Percentiles rank a stretch among this genome's conserved stretches.
phyloP scores from a whole-genome alignment of 1,140 invertebrate species.

The Atta texana region DNA sequence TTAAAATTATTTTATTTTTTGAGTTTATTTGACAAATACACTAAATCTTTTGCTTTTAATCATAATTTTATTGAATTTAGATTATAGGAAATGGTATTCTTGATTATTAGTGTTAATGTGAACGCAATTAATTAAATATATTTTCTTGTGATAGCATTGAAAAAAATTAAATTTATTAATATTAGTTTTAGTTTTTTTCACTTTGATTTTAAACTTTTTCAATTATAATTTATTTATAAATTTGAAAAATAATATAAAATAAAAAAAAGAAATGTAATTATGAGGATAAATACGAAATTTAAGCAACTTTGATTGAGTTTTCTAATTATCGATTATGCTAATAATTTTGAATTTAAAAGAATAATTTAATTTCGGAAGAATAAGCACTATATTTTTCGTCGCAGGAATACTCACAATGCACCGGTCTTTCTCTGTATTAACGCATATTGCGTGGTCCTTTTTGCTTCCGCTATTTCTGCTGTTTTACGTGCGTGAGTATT shows the following conservation, averaged over 20 bases:
- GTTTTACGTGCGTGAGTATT: conserved; percentile 73
- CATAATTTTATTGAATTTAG: neutral
- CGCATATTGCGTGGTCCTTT: conserved; percentile 10
- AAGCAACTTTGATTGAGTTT: neutral
- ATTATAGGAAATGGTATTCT: neutral
- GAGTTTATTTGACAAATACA: neutral
- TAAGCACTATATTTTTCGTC: neutral
- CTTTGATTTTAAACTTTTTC: neutral
- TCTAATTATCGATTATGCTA: neutral
- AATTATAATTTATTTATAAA: neutral
- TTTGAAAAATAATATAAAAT: neutral
- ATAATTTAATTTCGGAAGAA: conserved; percentile 30
- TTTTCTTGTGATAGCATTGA: neutral
- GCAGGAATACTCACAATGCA: conserved; percentile 2
- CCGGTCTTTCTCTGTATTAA: conserved; percentile 26
- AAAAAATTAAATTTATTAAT: neutral
- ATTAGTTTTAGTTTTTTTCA: neutral
- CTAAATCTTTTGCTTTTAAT: neutral
- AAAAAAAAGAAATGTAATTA: neutral
- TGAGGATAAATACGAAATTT: conserved; percentile 9
- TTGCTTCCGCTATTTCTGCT: conserved; percentile 58
- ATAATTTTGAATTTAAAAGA: conserved; percentile 11
- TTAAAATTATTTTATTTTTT: neutral
- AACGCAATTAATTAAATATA: neutral
- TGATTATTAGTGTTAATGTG: neutral